These are phyloP conservation scores for Proales similis DNA, from an alignment of 1,140 invertebrate genomes.

Conservation along the genomic window DNA sequence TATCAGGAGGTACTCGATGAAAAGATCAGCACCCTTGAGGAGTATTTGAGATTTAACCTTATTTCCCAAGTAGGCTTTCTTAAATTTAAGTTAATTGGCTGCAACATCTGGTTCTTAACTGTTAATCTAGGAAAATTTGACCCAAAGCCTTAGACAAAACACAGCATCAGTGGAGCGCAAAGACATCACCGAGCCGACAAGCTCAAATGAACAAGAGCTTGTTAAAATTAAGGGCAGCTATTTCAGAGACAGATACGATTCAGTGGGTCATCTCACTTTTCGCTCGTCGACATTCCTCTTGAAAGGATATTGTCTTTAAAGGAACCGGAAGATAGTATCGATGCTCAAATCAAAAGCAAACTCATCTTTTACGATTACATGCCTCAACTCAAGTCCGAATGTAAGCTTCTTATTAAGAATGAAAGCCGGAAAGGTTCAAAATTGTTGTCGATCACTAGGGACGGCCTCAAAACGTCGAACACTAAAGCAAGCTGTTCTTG, in stretches of 20 bases:
- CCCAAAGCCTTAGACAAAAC: neutral
- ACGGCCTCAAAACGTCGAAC: slow-evolving; percentile 12
- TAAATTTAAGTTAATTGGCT: neutral
- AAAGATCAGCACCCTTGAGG: slow-evolving; percentile 18
- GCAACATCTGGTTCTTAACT: neutral
- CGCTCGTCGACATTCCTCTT: neutral
- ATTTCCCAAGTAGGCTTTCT: neutral
- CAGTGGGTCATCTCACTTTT: neutral
- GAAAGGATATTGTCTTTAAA: slow-evolving; percentile 16
- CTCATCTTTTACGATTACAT: slow-evolving; percentile 21
- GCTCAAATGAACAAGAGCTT: slow-evolving; percentile 6
- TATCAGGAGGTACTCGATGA: slow-evolving; percentile 25
- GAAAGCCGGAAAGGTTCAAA: neutral
- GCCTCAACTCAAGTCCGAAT: slow-evolving; percentile 35
- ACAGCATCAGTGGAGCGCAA: no score
- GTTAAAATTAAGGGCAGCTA: slow-evolving; percentile 29
- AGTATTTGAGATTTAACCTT: slow-evolving; percentile 3
- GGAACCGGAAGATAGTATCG: slow-evolving; percentile 20
- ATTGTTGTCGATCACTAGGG: slow-evolving; percentile 6
- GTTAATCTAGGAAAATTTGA: slow-evolving; percentile 6
- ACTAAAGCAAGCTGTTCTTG: slow-evolving; percentile 24
- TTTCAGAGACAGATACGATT: slow-evolving; percentile 33
- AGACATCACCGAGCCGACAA: neutral
- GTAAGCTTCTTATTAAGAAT: neutral
- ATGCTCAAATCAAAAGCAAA: slow-evolving; percentile 7